Evolutionary conservation across 1,140 invertebrate species (phyloP).

Genomic region (Zaprionus capensis): DNA sequence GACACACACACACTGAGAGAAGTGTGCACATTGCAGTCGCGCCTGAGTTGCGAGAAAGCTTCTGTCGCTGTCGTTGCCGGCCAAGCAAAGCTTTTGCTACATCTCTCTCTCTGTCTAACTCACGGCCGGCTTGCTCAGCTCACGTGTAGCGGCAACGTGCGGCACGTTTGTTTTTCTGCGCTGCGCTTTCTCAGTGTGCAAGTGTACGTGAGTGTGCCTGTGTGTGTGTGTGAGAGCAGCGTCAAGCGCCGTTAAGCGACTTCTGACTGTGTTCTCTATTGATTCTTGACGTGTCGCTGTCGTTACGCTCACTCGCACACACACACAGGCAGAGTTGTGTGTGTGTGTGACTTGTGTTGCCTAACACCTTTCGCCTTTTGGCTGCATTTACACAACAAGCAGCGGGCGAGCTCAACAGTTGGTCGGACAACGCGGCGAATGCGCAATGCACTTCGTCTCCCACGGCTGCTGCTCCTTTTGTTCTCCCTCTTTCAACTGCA

Average conservation of each 20-base stretch:
- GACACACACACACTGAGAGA: constrained; percentile 11
- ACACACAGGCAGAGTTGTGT: background rate
- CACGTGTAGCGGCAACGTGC: constrained; percentile 79
- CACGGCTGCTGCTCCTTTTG: background rate
- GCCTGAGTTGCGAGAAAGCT: constrained; percentile 52
- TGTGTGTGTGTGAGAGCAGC: constrained; percentile 17
- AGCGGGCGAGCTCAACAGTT: constrained; percentile 54
- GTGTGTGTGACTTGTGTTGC: constrained; percentile 42
- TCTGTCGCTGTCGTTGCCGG: constrained; percentile 11
- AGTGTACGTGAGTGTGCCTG: background rate
- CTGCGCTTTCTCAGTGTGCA: constrained; percentile 37
- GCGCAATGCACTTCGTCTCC: constrained; percentile 38
- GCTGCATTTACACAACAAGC: constrained; percentile 37
- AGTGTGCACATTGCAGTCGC: constrained; percentile 46
- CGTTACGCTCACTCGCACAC: constrained; percentile 7
- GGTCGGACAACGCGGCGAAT: constrained; percentile 47
- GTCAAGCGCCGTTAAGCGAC: constrained; percentile 42
- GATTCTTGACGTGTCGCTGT: constrained; percentile 32
- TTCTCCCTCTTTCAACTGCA: background rate
- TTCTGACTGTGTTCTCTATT: constrained; percentile 17
- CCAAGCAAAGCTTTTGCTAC: constrained; percentile 14
- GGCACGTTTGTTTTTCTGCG: constrained; percentile 64
- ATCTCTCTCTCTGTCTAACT: constrained; percentile 13
- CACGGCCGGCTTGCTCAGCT: constrained; percentile 20
- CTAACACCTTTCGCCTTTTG: constrained; percentile 47